These are phyloP conservation scores for Cristatella mucedo DNA, from an alignment of 2,888 invertebrate genomes.

Conservation along the genomic window DNA sequence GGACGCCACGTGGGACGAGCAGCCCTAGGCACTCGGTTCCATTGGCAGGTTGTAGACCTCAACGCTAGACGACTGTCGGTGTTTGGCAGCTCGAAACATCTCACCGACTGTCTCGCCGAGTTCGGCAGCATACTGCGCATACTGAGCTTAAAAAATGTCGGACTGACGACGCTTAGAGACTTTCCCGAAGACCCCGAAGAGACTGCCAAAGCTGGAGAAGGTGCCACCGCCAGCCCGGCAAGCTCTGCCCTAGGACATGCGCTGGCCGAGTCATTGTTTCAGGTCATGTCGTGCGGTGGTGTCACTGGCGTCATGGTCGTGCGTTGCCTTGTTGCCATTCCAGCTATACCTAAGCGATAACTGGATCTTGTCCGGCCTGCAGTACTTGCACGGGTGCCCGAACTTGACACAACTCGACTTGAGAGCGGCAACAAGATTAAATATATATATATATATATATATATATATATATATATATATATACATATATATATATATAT, in stretches of 20 bases:
- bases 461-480: no score
- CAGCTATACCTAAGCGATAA: conserved; percentile 73
- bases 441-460: no score
- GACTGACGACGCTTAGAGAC: conserved; percentile 81
- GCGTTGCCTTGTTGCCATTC: conserved; percentile 17
- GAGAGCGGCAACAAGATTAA: conserved; percentile 91
- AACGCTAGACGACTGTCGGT: conserved; percentile 92
- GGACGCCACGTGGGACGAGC: background rate
- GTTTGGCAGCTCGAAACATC: no score
- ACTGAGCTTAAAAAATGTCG: conserved; percentile 86
- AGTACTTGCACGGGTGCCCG: conserved; percentile 68
- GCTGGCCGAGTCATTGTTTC: background rate
- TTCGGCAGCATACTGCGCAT: conserved; percentile 75
- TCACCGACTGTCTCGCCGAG: conserved; percentile 77
- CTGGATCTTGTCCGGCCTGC: conserved; percentile 76
- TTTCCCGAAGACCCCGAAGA: no score
- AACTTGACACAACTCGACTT: conserved; percentile 79
- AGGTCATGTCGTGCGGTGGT: background rate
- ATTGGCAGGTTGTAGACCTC: conserved; percentile 68
- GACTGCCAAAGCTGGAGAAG: conserved; percentile 74
- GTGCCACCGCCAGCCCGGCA: conserved; percentile 38
- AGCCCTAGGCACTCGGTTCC: conserved; percentile 5
- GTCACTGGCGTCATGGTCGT: background rate
- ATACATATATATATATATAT: no score
- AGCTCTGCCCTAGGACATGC: background rate